phyloP scores from a whole-genome alignment of 2,113 vertebrate species.

The Cairina moschata region DNA sequence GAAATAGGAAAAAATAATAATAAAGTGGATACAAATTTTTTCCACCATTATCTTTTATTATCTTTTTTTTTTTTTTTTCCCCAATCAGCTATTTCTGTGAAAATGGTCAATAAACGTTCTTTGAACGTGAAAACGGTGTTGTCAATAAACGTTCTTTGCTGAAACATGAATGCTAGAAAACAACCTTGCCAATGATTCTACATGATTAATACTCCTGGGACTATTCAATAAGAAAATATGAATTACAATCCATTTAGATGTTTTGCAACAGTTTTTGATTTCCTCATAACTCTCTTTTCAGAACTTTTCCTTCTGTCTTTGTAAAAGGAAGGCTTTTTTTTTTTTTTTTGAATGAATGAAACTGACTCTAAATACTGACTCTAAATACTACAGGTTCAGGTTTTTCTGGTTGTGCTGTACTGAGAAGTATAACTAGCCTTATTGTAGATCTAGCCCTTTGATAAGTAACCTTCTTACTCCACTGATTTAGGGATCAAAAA shows the following conservation, averaged over 20 bases:
- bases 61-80: background rate
- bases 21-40: background rate
- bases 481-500: background rate
- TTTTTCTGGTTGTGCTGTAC: background rate
- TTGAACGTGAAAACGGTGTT: background rate
- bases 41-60: background rate
- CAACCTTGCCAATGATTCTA: background rate
- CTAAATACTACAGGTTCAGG: background rate
- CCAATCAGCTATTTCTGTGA: background rate
- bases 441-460: background rate
- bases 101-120: background rate
- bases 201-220: background rate
- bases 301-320: background rate
- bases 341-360: background rate
- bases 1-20: background rate
- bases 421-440: background rate
- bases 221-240: background rate
- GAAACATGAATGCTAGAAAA: background rate
- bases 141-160: background rate
- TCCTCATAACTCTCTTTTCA: background rate
- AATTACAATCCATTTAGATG: background rate
- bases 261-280: background rate
- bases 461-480: background rate
- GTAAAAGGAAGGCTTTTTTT: background rate
- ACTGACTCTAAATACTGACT: background rate